Percentiles rank a stretch among this genome's conserved stretches.
These are phyloP conservation scores for Eristalis intricaria DNA, from an alignment of 2,888 invertebrate species.

Conservation along the genomic window DNA sequence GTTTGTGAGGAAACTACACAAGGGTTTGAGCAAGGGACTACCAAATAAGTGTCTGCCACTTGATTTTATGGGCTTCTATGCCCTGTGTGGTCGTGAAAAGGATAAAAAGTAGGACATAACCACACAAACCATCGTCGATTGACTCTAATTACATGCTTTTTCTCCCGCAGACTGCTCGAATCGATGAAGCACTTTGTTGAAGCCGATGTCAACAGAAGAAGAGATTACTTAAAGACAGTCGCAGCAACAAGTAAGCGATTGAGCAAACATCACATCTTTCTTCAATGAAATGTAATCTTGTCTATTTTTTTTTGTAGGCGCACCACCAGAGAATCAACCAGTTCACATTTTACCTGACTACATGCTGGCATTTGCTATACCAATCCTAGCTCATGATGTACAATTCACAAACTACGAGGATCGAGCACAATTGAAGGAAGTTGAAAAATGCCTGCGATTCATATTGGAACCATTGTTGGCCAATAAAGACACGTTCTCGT, in stretches of 20 bases:
- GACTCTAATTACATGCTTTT: slow-evolving; percentile 4
- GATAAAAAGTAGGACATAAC: slow-evolving; percentile 88
- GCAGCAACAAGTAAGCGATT: slow-evolving; percentile 82
- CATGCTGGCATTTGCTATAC: slow-evolving; percentile 98
- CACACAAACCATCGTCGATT: too few species aligned
- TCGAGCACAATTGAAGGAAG: slow-evolving; percentile 87
- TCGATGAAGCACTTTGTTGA: slow-evolving; percentile 90
- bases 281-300: not conserved
- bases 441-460: slow-evolving; percentile 96
- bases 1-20: slow-evolving; percentile 95
- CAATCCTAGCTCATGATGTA: slow-evolving; percentile 96
- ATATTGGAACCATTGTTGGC: slow-evolving; percentile 96
- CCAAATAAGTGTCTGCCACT: slow-evolving; percentile 95
- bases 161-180: slow-evolving; percentile 76
- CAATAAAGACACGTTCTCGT: slow-evolving; percentile 96
- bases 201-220: slow-evolving; percentile 92
- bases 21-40: slow-evolving; percentile 90
- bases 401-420: slow-evolving; percentile 90
- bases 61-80: slow-evolving; percentile 98
- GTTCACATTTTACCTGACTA: slow-evolving; percentile 97
- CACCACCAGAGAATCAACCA: slow-evolving; percentile 83
- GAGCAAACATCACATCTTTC: not conserved
- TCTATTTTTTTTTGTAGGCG: slow-evolving; percentile 11
- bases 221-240: slow-evolving; percentile 95
- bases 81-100: slow-evolving; percentile 93